Evolutionary conservation across 1,140 invertebrate species (phyloP), one percentile per base, ranked within the genome.

Genomic region (Helicorthomorpha holstii): DNA sequence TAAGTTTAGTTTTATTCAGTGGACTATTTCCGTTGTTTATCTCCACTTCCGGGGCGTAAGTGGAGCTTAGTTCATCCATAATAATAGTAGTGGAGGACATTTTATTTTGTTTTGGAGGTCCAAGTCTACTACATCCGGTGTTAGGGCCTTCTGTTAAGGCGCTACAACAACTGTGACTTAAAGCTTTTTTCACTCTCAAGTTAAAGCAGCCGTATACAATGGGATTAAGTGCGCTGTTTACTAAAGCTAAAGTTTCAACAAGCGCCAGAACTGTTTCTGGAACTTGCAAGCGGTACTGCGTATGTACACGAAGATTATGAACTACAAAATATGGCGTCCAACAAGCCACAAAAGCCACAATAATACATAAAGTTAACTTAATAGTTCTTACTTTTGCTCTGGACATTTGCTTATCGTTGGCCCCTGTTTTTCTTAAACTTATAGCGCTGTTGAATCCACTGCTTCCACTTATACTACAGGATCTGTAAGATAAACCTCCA

Each of bases 321-420:
- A 66, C 57, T 24, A 70, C 63, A 56, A 72, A 71, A 55, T 72
- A 72, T 0, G 69, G 69, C 1, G 66, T 68, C 68, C 69, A 72
- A 56, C 70, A 72, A 2, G 62, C 61, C 12, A 70, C 59, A 52
- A 71, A 71, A 16, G 66, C 63, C 16, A 66, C 45, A 26, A 69
- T 68, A 12, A 71, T 68, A 23, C 63, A 66, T 43, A 70, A 61
- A n/a, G 66, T 68, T 49, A 71, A 55, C 52, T 70, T 69, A 1
- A 70, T 59, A 10, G 68, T 68, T 56, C 69, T 69, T 27, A 70
- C 57, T 54, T 69, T 70, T n/a, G 67, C 63, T 12, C 63, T 56
- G 0, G 59, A 55, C 16, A 63, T 57, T 14, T 56, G 55, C 29
- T 53, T 38, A n/a, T 53, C 47, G 38, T 59, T 60, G 27, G 53